Base-by-base conservation (phyloP, 2,113 vertebrate species). In the Leptobrachium leishanense region DNA sequence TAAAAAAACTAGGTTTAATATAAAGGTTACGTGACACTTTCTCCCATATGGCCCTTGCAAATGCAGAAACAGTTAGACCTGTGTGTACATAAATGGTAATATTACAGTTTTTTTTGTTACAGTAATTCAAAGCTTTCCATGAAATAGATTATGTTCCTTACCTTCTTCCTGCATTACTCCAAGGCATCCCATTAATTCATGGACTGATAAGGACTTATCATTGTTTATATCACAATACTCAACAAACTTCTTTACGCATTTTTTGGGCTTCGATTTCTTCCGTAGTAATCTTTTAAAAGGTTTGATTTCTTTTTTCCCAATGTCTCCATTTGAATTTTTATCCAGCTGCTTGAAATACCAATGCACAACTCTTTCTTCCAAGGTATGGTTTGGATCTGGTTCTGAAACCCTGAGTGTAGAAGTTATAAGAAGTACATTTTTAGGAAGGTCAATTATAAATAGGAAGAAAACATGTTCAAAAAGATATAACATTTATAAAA, bases 331-430 rank as follows among this genome's bases (percentile, higher is more conserved):
- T 79, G 91, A 87, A 81, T 98, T 98, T 86, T 95, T 98, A 84
- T 99, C 97, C 2, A 99, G 92, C 66, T 96, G 93, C 55, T 92
- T 95, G 89, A 99, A 99, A 83, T 98, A 99, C 97, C 97, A 99
- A 20, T 96, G 96, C 12, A 99, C 96, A 2, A 98, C 97, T 74
- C 97, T 88, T 86, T 99, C 97, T 82, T 99, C 97, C 84, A 99
- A 90, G 3, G 97, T 98, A 83, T 99, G 97, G 86, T 89, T 98
- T 82, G 97, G 97, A 86, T 99, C 95, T 0, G 97, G 97, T 83
- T 99, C 97, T 0, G 93, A 88, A 86, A 98, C 92, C 82, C 97
- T 99, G 83, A 8, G 4, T 4, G 39, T 31, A 31, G 15, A 11
- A 3, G 13, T 59, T 59, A 59, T 59, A 9, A 64, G 4, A 20